Conservation (phyloP, 2,797 vertebrate species). For the Taenioides sp. region DNA sequence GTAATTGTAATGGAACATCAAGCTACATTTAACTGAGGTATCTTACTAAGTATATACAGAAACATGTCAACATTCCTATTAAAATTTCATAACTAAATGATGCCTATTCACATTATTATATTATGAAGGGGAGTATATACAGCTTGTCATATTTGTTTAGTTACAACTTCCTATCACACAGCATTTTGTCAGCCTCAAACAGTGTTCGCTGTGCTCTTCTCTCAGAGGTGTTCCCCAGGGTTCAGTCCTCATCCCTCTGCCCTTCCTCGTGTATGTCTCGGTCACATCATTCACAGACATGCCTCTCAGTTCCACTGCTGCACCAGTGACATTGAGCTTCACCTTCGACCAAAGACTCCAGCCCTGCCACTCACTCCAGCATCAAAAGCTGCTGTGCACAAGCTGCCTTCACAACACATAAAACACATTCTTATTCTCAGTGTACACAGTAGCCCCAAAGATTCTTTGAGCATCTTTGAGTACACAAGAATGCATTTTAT, state of each 20-base stretch:
- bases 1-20: too few relatives aligned
- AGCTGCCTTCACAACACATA: neutral
- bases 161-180: neutral
- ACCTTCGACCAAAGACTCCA: slow-evolving; percentile 9
- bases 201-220: neutral
- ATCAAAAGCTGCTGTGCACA: neutral
- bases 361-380: neutral
- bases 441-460: neutral
- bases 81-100: too few relatives aligned
- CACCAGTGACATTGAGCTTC: slow-evolving; percentile 5
- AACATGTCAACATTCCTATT: too few relatives aligned
- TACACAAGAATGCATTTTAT: neutral
- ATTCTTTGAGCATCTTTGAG: slow-evolving; percentile 2
- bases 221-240: slow-evolving; percentile 2
- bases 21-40: too few relatives aligned
- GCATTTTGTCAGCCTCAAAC: neutral
- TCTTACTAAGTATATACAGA: too few relatives aligned
- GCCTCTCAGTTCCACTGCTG: neutral
- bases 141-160: neutral
- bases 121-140: neutral
- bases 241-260: neutral
- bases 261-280: neutral
- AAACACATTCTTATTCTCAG: neutral
- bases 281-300: slow-evolving; percentile 6
- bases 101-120: neutral